Evolutionary conservation across 2,797 vertebrate genomes (phyloP).

Genomic region (Emys orbicularis): DNA sequence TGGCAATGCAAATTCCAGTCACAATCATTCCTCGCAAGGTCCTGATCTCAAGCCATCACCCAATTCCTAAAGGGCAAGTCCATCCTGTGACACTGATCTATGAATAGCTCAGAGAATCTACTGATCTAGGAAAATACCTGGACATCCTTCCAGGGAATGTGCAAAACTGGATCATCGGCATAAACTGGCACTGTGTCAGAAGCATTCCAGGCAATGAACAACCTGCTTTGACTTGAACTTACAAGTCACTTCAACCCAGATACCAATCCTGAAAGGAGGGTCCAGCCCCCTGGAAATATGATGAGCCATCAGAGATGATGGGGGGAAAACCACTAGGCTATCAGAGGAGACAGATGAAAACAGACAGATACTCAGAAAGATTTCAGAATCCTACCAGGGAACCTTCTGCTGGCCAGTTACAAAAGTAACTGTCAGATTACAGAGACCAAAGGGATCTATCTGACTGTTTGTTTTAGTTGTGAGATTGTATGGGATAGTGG

Average conservation of each 20-base stretch:
- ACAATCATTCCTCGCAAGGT: background rate
- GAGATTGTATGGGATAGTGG: background rate
- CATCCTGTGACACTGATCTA: rapidly evolving
- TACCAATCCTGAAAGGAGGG: background rate
- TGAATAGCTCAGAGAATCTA: background rate
- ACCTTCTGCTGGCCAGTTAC: background rate
- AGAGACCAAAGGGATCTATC: background rate
- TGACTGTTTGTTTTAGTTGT: background rate
- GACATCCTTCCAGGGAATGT: background rate
- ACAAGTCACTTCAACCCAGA: background rate
- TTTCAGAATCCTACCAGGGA: background rate
- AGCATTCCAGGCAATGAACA: background rate
- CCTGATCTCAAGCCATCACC: rapidly evolving
- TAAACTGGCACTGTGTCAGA: background rate
- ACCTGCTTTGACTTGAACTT: background rate
- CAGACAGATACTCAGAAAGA: rapidly evolving
- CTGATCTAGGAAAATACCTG: background rate
- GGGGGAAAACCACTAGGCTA: background rate
- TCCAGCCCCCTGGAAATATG: background rate
- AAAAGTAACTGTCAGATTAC: background rate
- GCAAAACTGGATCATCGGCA: background rate
- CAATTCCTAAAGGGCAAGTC: background rate
- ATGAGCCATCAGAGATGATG: background rate
- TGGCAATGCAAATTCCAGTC: background rate
- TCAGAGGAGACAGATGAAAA: background rate